Percentiles rank a stretch among this genome's conserved stretches.
Evolutionary conservation across 1,140 invertebrate genomes (phyloP).

Genomic region (Spodoptera frugiperda): DNA sequence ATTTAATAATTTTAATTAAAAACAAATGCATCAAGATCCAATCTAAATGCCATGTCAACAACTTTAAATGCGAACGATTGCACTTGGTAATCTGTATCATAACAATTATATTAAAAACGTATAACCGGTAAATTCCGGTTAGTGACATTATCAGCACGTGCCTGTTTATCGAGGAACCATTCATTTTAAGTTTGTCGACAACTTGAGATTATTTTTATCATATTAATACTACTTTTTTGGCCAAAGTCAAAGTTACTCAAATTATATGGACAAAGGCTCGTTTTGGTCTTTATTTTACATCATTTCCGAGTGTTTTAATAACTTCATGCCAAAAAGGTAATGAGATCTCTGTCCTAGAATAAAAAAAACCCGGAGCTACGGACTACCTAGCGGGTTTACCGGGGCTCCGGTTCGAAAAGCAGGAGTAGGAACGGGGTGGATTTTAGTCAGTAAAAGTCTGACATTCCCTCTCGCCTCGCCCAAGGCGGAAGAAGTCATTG

Average conservation of each 20-base stretch:
- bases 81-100: constrained; percentile 2
- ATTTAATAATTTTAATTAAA: background rate
- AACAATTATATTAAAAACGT: background rate
- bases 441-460: no score
- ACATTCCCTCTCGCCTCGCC: no score
- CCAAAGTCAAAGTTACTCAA: background rate
- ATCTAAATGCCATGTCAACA: background rate
- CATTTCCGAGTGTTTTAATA: no score
- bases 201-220: background rate
- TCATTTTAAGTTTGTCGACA: background rate
- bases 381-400: no score
- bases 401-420: no score
- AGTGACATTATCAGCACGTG: constrained; percentile 4
- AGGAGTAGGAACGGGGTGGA: no score
- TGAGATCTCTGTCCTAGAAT: no score
- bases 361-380: no score
- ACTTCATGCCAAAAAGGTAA: no score
- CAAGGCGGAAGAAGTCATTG: no score
- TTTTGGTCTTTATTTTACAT: no score
- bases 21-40: background rate
- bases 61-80: background rate
- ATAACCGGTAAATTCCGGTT: constrained; percentile 8
- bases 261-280: no score
- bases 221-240: background rate
- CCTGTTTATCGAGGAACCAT: background rate